Percentiles rank a stretch among this genome's conserved stretches.
These are phyloP conservation scores for Lutraria lutraria DNA, from an alignment of 2,888 invertebrate genomes.

Conservation along the genomic window DNA sequence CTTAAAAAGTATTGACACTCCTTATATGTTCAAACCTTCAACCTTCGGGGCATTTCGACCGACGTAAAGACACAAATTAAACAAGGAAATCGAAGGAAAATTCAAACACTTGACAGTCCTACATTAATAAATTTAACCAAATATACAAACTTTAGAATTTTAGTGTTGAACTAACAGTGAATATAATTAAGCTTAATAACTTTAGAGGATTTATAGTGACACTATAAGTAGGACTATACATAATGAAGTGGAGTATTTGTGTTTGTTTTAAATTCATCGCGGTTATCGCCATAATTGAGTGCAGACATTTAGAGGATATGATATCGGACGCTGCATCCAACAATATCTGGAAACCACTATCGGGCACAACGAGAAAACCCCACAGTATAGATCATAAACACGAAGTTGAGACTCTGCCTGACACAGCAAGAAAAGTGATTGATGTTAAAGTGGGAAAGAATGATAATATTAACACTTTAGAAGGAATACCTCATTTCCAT, in stretches of 20 bases:
- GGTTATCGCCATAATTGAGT: not conserved
- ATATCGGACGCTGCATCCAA: not conserved
- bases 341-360: not conserved
- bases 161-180: not conserved
- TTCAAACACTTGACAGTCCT: not conserved
- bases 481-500: not conserved
- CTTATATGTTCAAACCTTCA: not conserved
- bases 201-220: not conserved
- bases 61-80: not conserved
- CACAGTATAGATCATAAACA: not conserved
- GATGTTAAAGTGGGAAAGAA: not conserved
- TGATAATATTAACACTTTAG: not conserved
- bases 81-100: conserved; percentile 1
- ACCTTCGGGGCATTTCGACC: not conserved
- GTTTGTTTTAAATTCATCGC: not conserved
- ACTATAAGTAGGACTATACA: not conserved
- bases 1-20: not conserved
- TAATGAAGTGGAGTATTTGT: not conserved
- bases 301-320: not conserved
- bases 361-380: not conserved
- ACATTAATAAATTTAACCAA: not conserved
- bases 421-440: not conserved
- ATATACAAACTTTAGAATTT: not conserved
- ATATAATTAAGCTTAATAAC: not conserved
- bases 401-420: not conserved